phyloP scores from a whole-genome alignment of 2,888 invertebrate genomes.

The Arrhopalites spinosus region DNA sequence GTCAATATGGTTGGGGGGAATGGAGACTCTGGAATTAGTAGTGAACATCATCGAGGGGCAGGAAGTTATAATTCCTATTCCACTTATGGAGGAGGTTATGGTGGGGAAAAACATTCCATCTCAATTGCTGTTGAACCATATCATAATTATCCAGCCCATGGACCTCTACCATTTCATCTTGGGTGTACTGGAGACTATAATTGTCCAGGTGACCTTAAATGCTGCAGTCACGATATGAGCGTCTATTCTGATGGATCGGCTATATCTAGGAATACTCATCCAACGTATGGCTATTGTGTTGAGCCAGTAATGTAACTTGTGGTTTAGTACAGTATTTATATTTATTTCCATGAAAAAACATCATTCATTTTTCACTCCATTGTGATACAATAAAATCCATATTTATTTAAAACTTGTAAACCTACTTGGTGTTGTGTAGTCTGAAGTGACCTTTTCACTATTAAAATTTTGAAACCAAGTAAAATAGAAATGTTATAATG shows the following conservation, averaged over 20 bases:
- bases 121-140: constrained; percentile 13
- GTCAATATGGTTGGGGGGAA: not conserved
- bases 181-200: constrained; percentile 48
- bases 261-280: constrained; percentile 40
- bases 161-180: constrained; percentile 9
- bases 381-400: no score
- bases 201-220: constrained; percentile 48
- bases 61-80: not conserved
- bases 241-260: constrained; percentile 43
- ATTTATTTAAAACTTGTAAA: no score
- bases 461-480: no score
- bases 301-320: constrained; percentile 37
- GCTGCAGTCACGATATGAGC: constrained; percentile 47
- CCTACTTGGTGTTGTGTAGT: no score
- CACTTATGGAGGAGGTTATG: not conserved
- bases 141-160: not conserved
- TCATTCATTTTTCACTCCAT: no score
- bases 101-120: not conserved
- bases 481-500: no score
- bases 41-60: not conserved
- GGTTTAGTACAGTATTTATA: no score
- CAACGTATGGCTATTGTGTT: constrained; percentile 47
- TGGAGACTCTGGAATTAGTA: not conserved
- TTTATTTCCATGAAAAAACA: no score
- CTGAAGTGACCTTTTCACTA: no score